These are phyloP conservation scores for Atta colombica DNA, from an alignment of 1,140 invertebrate species.

Conservation along the genomic window DNA sequence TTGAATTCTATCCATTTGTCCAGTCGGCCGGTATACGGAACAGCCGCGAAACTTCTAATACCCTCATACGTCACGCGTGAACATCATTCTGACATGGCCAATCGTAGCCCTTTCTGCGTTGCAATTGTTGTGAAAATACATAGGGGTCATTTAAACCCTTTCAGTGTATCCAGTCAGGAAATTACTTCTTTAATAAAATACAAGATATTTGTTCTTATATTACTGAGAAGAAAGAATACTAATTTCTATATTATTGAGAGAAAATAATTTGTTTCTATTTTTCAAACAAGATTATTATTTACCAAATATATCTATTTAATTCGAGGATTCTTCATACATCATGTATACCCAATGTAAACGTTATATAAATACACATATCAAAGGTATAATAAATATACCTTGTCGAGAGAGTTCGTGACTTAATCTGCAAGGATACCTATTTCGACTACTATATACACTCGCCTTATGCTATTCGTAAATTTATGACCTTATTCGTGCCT, in stretches of 20 bases:
- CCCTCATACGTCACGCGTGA: constrained; percentile 74
- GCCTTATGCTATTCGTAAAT: constrained; percentile 69
- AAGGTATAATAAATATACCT: constrained; percentile 72
- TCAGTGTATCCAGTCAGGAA: constrained; percentile 2
- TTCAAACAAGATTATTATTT: not conserved
- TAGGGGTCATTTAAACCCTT: not conserved
- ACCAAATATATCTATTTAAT: not conserved
- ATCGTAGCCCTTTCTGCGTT: constrained; percentile 42
- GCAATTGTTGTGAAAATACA: constrained; percentile 47
- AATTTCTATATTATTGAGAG: not conserved
- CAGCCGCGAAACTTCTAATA: constrained; percentile 80
- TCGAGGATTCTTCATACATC: constrained; percentile 62
- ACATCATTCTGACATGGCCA: constrained; percentile 43
- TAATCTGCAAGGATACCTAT: constrained; percentile 74
- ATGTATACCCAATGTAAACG: not conserved
- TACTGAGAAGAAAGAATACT: not conserved
- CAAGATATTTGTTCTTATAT: not conserved
- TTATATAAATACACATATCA: not conserved
- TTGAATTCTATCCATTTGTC: constrained; percentile 83
- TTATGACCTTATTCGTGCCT: constrained; percentile 67
- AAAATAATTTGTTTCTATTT: not conserved
- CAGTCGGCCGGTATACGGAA: constrained; percentile 61
- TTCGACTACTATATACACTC: constrained; percentile 63
- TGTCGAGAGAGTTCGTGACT: constrained; percentile 73
- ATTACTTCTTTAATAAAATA: not conserved